Evolutionary conservation across 2,888 invertebrate genomes (phyloP).

Genomic region (Melanotus villosus): DNA sequence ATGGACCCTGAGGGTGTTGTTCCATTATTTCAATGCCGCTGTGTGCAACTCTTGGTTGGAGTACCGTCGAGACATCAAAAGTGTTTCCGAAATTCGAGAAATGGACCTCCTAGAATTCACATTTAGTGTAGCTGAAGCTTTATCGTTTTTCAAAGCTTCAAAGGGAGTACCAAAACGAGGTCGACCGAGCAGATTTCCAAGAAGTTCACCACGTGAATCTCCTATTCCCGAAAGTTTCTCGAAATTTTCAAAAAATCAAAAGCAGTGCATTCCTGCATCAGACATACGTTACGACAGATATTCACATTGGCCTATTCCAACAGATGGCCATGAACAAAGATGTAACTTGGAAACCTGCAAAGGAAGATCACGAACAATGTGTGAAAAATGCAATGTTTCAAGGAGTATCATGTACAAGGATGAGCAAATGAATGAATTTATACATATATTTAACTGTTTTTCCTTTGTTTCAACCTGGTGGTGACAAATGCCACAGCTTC

Average conservation of each 20-base stretch:
- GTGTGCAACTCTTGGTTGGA: conserved; percentile 1
- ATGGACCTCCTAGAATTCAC: no score
- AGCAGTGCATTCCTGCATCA: background rate
- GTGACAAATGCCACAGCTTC: background rate
- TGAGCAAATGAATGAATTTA: no score
- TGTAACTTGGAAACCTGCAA: background rate
- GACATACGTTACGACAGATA: background rate
- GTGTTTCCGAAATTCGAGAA: no score
- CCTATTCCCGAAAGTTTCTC: background rate
- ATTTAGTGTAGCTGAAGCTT: no score
- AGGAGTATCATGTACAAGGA: background rate
- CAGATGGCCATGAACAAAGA: background rate
- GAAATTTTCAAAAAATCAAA: no score
- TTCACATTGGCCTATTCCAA: background rate
- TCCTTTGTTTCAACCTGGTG: background rate
- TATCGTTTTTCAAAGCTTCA: background rate
- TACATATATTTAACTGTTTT: no score
- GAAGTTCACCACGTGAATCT: background rate
- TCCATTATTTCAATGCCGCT: conserved; percentile 4
- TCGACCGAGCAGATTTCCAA: background rate
- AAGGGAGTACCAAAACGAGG: background rate
- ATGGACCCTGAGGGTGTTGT: background rate
- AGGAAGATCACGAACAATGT: background rate
- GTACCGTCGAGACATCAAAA: background rate
- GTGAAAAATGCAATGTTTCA: background rate